These are phyloP conservation scores for Jaculus jaculus DNA, from an alignment of 2,113 vertebrate genomes.

Conservation along the genomic window DNA sequence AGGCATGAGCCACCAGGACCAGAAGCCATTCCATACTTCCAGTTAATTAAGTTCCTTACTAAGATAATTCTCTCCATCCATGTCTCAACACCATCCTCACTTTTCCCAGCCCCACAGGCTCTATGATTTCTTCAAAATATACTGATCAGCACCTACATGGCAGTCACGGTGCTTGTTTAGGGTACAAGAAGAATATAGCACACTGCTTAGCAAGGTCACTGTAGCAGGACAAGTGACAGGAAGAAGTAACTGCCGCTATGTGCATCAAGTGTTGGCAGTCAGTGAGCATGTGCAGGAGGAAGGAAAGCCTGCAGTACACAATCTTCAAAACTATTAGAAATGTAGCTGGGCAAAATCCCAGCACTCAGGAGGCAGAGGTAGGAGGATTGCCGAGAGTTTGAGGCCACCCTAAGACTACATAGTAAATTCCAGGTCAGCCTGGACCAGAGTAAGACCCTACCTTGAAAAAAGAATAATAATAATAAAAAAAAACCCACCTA, in stretches of 20 bases:
- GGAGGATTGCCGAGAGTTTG: no score
- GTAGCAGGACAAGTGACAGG: background rate
- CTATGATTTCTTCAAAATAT: background rate
- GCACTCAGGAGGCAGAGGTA: no score
- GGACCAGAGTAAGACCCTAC: no score
- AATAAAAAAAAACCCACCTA: no score
- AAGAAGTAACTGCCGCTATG: background rate
- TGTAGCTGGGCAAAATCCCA: no score
- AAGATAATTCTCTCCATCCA: background rate
- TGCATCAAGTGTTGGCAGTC: background rate
- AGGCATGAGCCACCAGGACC: no score
- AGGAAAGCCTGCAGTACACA: background rate
- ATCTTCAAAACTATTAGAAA: background rate
- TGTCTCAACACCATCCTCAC: background rate
- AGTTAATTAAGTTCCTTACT: background rate
- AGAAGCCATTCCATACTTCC: background rate
- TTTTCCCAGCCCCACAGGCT: background rate
- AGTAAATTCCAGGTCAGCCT: no score
- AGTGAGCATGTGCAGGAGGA: background rate
- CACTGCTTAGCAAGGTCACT: background rate
- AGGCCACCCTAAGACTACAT: no score
- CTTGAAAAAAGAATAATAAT: no score
- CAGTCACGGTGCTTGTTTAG: background rate
- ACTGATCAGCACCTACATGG: background rate
- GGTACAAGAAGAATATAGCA: background rate